Evolutionary conservation across 2,113 vertebrate species (phyloP).

Genomic region (Ciconia boyciana): DNA sequence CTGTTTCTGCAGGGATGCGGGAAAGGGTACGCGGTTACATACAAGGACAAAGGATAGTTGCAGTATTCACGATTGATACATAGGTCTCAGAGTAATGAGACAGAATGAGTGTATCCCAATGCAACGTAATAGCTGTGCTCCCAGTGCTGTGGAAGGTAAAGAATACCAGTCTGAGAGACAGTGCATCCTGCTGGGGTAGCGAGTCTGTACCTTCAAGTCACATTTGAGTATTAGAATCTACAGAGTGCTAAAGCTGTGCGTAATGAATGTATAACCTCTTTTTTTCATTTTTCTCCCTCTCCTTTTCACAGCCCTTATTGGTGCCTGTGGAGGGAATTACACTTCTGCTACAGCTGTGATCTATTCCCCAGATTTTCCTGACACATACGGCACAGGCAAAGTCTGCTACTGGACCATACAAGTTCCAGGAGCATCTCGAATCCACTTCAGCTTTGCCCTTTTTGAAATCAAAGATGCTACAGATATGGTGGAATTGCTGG

Average conservation of each 20-base stretch:
- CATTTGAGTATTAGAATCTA: not conserved
- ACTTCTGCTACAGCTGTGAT: conserved; percentile 83
- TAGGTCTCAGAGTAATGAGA: not conserved
- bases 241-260: not conserved
- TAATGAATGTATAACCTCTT: not conserved
- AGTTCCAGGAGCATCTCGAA: conserved; percentile 81
- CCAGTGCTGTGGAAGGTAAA: not conserved
- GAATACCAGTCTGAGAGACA: not conserved
- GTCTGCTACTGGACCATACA: conserved; percentile 97
- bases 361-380: conserved; percentile 95
- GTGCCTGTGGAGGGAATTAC: conserved; percentile 94
- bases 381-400: conserved; percentile 83
- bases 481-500: conserved; percentile 95
- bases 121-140: not conserved
- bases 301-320: conserved; percentile 82
- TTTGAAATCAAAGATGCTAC: conserved; percentile 93
- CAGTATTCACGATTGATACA: not conserved
- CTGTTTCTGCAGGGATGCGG: not conserved
- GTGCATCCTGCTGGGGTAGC: not conserved
- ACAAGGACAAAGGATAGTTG: not conserved
- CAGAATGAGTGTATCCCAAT: not conserved
- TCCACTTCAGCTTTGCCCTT: conserved; percentile 91
- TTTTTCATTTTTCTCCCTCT: not conserved
- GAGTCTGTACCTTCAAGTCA: not conserved
- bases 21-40: not conserved